phyloP scores from a whole-genome alignment of 1,140 invertebrate species.

The Tetramorium simillimum region DNA sequence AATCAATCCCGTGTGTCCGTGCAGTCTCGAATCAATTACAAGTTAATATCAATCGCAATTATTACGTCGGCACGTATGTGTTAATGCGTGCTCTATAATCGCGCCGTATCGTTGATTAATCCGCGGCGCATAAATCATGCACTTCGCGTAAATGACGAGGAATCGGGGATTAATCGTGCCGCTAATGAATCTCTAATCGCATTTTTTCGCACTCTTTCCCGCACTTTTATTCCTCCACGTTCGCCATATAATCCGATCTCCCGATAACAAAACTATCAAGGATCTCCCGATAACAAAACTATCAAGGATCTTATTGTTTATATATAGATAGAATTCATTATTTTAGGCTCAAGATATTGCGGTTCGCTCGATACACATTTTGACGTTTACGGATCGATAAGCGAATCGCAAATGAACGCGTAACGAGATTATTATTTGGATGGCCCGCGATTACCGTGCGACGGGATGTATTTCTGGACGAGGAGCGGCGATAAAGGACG shows the following conservation, averaged over 20 bases:
- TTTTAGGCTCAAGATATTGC: slow-evolving; percentile 2
- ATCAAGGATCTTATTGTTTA: background rate
- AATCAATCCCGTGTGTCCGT: slow-evolving; percentile 28
- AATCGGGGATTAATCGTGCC: background rate
- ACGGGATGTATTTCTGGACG: slow-evolving; percentile 51
- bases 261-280: background rate
- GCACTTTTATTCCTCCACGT: too few relatives aligned
- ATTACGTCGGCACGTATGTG: slow-evolving; percentile 7
- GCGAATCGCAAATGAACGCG: slow-evolving; percentile 33
- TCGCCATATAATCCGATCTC: background rate
- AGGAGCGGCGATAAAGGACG: slow-evolving; percentile 66
- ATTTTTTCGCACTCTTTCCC: background rate
- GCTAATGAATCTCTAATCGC: background rate
- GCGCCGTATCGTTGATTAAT: slow-evolving; percentile 18
- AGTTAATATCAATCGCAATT: slow-evolving; percentile 23
- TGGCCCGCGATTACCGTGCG: slow-evolving; percentile 42
- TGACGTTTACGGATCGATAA: slow-evolving; percentile 34
- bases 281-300: background rate
- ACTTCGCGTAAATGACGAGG: slow-evolving; percentile 14
- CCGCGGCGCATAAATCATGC: slow-evolving; percentile 9
- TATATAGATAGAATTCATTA: slow-evolving; percentile 13
- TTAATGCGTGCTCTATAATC: background rate
- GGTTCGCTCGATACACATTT: slow-evolving; percentile 12
- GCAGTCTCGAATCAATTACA: background rate
- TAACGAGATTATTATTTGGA: slow-evolving; percentile 54